A percentile compares a stretch with the other conserved stretches of the same genome.
phyloP scores from a whole-genome alignment of 2,797 vertebrate species.

The Alosa sapidissima region DNA sequence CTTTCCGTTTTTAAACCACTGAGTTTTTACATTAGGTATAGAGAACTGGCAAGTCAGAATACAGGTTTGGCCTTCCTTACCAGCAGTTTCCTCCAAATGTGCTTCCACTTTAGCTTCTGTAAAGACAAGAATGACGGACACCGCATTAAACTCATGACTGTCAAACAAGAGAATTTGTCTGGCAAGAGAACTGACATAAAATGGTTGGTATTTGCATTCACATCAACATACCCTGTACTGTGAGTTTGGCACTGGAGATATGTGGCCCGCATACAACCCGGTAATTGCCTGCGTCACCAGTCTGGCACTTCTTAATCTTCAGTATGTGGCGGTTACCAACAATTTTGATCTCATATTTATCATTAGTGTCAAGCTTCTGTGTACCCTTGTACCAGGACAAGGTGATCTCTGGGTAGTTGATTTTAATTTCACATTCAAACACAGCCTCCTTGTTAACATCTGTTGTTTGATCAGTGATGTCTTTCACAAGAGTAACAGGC shows the following conservation, averaged over 20 bases:
- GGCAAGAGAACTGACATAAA: neutral
- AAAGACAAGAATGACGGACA: conserved; percentile 51
- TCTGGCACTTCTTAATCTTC: conserved; percentile 84
- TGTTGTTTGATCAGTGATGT: conserved; percentile 87
- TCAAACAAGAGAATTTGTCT: neutral
- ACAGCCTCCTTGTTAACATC: conserved; percentile 81
- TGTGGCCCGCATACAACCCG: conserved; percentile 96
- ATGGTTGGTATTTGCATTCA: neutral
- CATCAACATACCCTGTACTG: conserved; percentile 84
- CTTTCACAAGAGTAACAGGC: conserved; percentile 90
- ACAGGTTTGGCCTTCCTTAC: conserved; percentile 92
- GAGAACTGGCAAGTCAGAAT: conserved; percentile 92
- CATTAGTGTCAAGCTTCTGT: conserved; percentile 85
- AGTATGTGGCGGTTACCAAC: conserved; percentile 85
- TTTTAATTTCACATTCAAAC: conserved; percentile 95
- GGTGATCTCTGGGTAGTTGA: conserved; percentile 99
- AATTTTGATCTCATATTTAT: conserved; percentile 90
- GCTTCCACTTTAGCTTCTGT: conserved; percentile 89
- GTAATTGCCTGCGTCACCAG: conserved; percentile 92
- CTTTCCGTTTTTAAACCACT: conserved; percentile 92
- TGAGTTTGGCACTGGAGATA: conserved; percentile 93
- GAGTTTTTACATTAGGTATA: conserved; percentile 87
- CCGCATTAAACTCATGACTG: conserved; percentile 12
- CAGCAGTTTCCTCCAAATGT: conserved; percentile 86
- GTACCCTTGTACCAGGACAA: conserved; percentile 99